A percentile compares a stretch with the other conserved stretches of the same genome.
Conservation (phyloP, 2,797 vertebrate genomes). For the Chaenodraco wilsoni region DNA sequence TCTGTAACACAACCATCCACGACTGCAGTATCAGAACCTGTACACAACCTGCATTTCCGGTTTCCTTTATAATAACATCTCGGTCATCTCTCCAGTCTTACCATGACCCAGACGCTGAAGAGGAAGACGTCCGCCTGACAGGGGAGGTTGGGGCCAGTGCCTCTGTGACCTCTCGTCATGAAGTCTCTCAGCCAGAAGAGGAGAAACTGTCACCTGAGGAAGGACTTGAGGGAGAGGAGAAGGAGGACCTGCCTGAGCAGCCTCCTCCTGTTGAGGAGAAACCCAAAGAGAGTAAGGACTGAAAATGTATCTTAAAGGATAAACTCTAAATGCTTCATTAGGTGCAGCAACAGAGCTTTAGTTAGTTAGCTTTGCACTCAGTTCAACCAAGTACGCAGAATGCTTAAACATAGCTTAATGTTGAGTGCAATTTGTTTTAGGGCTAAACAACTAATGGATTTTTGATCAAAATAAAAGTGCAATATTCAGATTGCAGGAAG, state of each 20-base stretch:
- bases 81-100: slow-evolving; percentile 63
- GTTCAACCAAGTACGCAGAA: neutral
- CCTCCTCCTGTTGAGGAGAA: slow-evolving; percentile 72
- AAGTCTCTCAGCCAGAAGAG: slow-evolving; percentile 53
- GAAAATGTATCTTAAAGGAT: neutral
- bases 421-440: rapidly evolving
- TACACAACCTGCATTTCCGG: neutral
- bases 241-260: slow-evolving; percentile 81
- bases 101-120: slow-evolving; percentile 78
- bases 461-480: too few species aligned
- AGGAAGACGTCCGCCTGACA: slow-evolving; percentile 83
- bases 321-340: neutral
- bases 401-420: neutral
- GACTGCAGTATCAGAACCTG: too few species aligned
- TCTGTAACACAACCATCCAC: neutral
- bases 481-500: too few species aligned
- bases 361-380: too few species aligned
- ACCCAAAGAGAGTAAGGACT: slow-evolving; percentile 74
- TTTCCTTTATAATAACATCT: neutral
- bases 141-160: slow-evolving; percentile 82
- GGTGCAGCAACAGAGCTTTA: neutral
- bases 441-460: too few species aligned
- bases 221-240: slow-evolving; percentile 70
- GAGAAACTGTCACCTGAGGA: slow-evolving; percentile 47
- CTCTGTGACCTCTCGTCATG: slow-evolving; percentile 51